phyloP scores from a whole-genome alignment of 64 coral and sea anemone species.

The Exaiptasia diaphana region DNA sequence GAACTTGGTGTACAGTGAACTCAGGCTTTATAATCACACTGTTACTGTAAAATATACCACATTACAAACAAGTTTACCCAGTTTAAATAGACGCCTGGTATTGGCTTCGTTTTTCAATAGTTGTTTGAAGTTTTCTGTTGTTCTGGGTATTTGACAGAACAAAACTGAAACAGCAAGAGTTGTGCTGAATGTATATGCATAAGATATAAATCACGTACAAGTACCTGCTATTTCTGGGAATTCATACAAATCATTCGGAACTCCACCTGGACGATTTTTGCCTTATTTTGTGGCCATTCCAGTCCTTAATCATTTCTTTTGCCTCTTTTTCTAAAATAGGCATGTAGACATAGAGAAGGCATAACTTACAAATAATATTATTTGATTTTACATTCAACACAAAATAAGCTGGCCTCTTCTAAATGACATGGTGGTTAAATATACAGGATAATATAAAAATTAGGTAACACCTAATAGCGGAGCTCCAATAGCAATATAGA shows the following conservation, averaged over 20 bases:
- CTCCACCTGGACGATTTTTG: not conserved
- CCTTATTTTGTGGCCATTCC: not conserved
- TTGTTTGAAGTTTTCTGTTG: not conserved
- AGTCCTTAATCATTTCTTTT: not conserved
- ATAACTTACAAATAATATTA: not conserved
- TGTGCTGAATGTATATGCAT: not conserved
- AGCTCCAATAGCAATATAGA: no score
- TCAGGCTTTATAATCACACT: not conserved
- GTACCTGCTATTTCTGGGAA: slow-evolving; percentile 23
- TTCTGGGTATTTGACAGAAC: not conserved
- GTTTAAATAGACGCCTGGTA: not conserved
- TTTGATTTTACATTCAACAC: no score
- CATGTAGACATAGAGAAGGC: not conserved
- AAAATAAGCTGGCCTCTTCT: no score
- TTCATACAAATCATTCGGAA: not conserved
- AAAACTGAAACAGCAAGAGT: no score
- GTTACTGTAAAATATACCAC: not conserved
- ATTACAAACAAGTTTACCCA: not conserved
- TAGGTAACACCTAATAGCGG: no score
- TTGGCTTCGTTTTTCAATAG: not conserved
- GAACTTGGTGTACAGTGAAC: not conserved
- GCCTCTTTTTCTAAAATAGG: not conserved
- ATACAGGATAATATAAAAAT: no score
- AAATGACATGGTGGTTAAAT: no score
- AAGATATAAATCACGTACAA: not conserved